Conservation (phyloP, 2,797 vertebrate genomes). For the Arctocebus calabarensis region DNA sequence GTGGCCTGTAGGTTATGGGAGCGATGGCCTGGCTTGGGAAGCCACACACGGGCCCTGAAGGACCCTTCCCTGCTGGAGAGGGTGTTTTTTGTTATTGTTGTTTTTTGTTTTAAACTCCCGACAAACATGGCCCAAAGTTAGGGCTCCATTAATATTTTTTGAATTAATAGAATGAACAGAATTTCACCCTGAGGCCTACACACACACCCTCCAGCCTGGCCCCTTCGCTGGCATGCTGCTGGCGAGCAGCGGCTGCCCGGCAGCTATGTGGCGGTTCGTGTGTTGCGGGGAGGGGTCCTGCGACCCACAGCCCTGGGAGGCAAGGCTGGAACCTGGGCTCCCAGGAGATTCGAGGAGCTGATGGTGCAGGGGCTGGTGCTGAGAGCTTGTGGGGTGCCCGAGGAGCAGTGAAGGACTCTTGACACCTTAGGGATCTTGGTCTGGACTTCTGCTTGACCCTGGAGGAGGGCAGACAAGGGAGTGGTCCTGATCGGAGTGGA, state of each 20-base stretch:
- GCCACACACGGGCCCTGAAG: fast-evolving
- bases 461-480: neutral
- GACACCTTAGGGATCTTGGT: neutral
- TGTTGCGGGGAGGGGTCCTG: neutral
- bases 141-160: neutral
- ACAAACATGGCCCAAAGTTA: neutral
- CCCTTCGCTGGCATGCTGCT: fast-evolving
- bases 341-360: fast-evolving
- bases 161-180: neutral
- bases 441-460: neutral
- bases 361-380: neutral
- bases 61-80: neutral
- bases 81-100: too few species aligned
- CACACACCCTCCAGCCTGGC: fast-evolving
- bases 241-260: fast-evolving
- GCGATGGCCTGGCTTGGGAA: neutral
- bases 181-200: neutral
- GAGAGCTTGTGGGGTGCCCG: fast-evolving
- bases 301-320: neutral
- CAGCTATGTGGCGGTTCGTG: too few species aligned
- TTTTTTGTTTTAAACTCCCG: neutral
- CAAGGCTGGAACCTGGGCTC: neutral
- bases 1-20: neutral
- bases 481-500: neutral
- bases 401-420: neutral